Percentiles rank a stretch among this genome's conserved stretches.
Conservation (phyloP, 2,888 invertebrate genomes). For the Penaeus monodon region DNA sequence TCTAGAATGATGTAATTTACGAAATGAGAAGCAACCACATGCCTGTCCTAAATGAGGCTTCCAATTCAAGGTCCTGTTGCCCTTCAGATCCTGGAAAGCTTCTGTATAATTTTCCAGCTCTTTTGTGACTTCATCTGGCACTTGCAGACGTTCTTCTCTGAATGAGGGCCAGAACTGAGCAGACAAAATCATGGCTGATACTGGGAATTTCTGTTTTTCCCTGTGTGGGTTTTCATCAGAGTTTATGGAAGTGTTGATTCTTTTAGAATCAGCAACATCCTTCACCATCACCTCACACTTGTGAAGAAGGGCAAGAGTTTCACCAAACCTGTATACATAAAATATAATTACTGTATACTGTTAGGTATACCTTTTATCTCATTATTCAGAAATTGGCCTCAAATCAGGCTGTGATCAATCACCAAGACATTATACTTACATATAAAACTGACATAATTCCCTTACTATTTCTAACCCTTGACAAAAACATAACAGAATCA, state of each 20-base stretch:
- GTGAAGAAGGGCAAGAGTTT: slow-evolving; percentile 84
- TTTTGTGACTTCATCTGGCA: slow-evolving; percentile 84
- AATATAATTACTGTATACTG: background rate
- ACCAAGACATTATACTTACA: too few relatives aligned
- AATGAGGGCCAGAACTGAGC: slow-evolving; percentile 99
- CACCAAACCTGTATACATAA: slow-evolving; percentile 81
- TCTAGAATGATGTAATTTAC: background rate
- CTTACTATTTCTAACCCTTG: too few relatives aligned
- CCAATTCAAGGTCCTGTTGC: slow-evolving; percentile 93
- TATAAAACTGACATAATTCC: too few relatives aligned
- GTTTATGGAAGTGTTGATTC: slow-evolving; percentile 88
- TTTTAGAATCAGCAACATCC: slow-evolving; percentile 94
- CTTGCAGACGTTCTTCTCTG: slow-evolving; percentile 90
- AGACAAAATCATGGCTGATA: slow-evolving; percentile 91
- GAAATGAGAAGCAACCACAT: background rate
- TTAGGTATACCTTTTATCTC: too few relatives aligned
- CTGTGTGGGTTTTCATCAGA: slow-evolving; percentile 65
- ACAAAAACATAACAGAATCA: slow-evolving; percentile 29
- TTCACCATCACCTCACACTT: slow-evolving; percentile 99
- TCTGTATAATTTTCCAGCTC: slow-evolving; percentile 89
- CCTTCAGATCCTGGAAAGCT: slow-evolving; percentile 72
- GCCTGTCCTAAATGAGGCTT: slow-evolving; percentile 93
- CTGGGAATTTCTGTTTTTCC: slow-evolving; percentile 72
- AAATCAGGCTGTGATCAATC: too few relatives aligned
- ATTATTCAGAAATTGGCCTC: too few relatives aligned